Evolutionary conservation across 2,888 invertebrate genomes (phyloP).

Genomic region (Dicycla oo): DNA sequence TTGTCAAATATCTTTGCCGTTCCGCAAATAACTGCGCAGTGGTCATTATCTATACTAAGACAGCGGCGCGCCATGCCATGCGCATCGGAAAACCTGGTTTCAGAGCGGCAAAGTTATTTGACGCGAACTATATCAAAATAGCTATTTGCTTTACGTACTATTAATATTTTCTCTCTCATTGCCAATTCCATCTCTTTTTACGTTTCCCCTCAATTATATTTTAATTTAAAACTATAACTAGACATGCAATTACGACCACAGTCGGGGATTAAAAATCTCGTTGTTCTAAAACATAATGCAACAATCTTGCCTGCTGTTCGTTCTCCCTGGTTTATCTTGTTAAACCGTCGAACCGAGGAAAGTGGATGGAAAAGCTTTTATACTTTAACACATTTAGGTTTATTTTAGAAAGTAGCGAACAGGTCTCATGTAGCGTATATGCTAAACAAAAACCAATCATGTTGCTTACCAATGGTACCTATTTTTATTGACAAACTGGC

Average conservation of each 20-base stretch:
- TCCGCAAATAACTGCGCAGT: no score
- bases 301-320: slow-evolving; percentile 13
- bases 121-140: no score
- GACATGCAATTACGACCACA: not conserved
- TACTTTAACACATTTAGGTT: slow-evolving; percentile 39
- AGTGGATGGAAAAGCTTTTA: slow-evolving; percentile 56
- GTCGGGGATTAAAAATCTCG: slow-evolving; percentile 10
- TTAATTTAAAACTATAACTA: not conserved
- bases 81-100: no score
- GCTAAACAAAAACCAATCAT: no score
- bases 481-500: no score
- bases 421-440: not conserved
- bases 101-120: no score
- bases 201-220: not conserved
- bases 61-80: no score
- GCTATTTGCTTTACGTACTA: no score
- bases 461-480: no score
- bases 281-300: slow-evolving; percentile 17
- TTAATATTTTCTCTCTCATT: not conserved
- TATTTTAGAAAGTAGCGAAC: slow-evolving; percentile 24
- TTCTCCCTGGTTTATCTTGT: slow-evolving; percentile 28
- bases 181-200: not conserved
- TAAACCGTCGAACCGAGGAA: slow-evolving; percentile 30
- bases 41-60: no score
- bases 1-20: no score